Evolutionary conservation across 2,888 invertebrate genomes (phyloP), one percentile per base, ranked within the genome.

Genomic region (Drosophila kuntzei): DNA sequence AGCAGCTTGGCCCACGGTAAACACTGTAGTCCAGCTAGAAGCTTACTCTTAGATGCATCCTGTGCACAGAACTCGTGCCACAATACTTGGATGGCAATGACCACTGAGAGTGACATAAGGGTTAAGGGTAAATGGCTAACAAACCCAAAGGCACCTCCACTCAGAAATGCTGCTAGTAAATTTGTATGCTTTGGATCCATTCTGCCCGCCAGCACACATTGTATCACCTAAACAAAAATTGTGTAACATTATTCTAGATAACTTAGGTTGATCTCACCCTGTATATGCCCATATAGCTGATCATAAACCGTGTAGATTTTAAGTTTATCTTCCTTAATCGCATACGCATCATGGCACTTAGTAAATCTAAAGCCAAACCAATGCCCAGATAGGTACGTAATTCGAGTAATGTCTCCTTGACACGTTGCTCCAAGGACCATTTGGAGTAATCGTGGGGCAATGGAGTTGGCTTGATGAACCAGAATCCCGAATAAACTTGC

Each of bases 1-100:
- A 87, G 4, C 3, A 90, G 54, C 27, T 57, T 63, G 0, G 73
- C 59, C 63, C 67, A 87, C 8, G 85, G 79, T n/a, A 87, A 51
- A 1, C 47, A 34, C 25, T 80, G 70, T 6, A 90, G 4, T 0
- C 18, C n/a, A 5, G 61, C n/a, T 0, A 76, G 4, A 7, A 16
- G 2, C 3, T 18, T 12, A 20, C 49, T 49, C 5, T 41, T 43
- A 0, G 20, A n/a, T 0, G 39, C 16, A n/a, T 65, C 39, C 8
- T 32, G n/a, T 1, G 16, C 2, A 7, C 80, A 72, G 3, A 83
- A 34, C 20, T 75, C 39, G 43, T 61, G 47, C 87, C 87, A 82
- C 47, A 83, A 22, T 0, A 75, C 80, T 34, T 82, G 87, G 1
- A 6, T 51, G 12, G 88, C 77, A 18, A 77, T 75, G n/a, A 85